A percentile compares a stretch with the other conserved stretches of the same genome.
These are phyloP conservation scores for Macquaria ambigua DNA, from an alignment of 2,113 vertebrate genomes.

Conservation along the genomic window DNA sequence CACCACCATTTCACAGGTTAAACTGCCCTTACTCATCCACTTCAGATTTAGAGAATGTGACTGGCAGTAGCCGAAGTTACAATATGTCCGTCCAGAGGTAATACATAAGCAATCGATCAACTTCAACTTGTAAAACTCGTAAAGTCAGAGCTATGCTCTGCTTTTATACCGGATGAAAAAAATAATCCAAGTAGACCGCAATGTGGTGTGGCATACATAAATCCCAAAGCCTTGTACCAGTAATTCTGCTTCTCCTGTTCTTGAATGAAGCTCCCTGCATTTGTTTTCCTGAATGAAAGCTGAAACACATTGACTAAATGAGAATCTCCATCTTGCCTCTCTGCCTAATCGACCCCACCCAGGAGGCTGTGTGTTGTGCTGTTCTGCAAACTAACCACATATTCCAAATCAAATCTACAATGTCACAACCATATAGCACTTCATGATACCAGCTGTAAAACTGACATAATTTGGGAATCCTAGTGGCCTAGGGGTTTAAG, in stretches of 20 bases:
- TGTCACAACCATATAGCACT: too few relatives aligned
- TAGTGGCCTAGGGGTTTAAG: neutral
- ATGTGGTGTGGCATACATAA: neutral
- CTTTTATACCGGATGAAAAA: neutral
- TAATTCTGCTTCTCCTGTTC: constrained; percentile 14
- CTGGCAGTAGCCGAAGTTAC: constrained; percentile 9
- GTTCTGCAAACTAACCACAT: neutral
- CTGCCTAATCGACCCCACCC: neutral
- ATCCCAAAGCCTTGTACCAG: neutral
- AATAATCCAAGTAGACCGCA: neutral
- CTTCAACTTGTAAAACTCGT: constrained; percentile 11
- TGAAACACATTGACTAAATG: constrained; percentile 15
- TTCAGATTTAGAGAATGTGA: constrained; percentile 35
- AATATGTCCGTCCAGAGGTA: constrained; percentile 35
- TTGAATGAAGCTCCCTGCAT: constrained; percentile 3
- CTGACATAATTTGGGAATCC: neutral
- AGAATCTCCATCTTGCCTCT: constrained; percentile 21
- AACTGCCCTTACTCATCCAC: constrained; percentile 27
- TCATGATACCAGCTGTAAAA: too few relatives aligned
- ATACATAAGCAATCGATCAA: constrained; percentile 36
- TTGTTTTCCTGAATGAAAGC: constrained; percentile 4
- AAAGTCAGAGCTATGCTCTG: constrained; percentile 3
- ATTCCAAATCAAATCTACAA: neutral
- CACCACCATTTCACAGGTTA: constrained; percentile 15
- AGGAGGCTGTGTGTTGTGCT: neutral